Conservation (phyloP, 2,888 invertebrate species). For the Cryptophagus acutangulus region DNA sequence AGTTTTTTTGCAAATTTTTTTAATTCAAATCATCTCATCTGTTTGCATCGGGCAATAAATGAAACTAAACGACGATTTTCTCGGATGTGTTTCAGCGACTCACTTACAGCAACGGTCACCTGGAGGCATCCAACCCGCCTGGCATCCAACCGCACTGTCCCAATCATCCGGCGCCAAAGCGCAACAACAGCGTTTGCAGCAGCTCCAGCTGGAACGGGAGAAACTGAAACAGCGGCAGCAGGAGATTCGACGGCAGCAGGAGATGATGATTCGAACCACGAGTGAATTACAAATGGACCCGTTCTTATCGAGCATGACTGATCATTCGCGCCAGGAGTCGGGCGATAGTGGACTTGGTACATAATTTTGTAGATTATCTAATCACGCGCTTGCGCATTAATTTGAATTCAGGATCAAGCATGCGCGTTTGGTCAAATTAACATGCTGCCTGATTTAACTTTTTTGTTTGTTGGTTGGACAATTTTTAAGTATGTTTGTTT, state of each 20-base stretch:
- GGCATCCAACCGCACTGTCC: constrained; percentile 49
- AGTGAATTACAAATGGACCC: constrained; percentile 69
- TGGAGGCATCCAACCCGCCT: constrained; percentile 30
- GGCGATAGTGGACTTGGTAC: constrained; percentile 89
- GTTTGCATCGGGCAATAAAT: no score
- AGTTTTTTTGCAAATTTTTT: constrained; percentile 7
- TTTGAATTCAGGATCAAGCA: no score
- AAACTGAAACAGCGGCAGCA: constrained; percentile 83
- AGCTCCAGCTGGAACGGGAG: constrained; percentile 83
- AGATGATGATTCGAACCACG: constrained; percentile 65
- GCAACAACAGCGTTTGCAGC: constrained; percentile 74
- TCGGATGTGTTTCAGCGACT: constrained; percentile 53
- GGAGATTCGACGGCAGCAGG: constrained; percentile 83
- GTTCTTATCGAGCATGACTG: constrained; percentile 73
- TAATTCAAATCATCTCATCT: no score
- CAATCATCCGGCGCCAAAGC: constrained; percentile 59
- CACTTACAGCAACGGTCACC: constrained; percentile 50
- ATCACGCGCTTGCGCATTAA: no score
- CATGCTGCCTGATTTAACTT: no score
- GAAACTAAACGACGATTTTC: no score
- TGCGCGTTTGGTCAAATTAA: no score
- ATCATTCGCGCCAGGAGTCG: constrained; percentile 91
- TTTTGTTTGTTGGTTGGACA: no score
- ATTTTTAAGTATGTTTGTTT: no score
- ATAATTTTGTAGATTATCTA: no score